Evolutionary conservation across 2,888 invertebrate genomes (phyloP), one percentile per base, ranked within the genome.

Genomic region (Nymphalis c-album): DNA sequence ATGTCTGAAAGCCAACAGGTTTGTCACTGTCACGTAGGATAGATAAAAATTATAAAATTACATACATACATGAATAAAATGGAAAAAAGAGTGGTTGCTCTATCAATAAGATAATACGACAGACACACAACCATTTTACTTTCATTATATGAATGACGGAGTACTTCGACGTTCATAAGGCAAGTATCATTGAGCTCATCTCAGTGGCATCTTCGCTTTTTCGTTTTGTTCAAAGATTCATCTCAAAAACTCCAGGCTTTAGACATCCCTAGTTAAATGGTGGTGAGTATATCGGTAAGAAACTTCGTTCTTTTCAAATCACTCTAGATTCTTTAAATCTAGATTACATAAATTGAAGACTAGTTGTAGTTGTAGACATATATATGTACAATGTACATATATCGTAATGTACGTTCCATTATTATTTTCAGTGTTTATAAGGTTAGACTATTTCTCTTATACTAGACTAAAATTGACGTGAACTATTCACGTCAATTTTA

Each of bases 101-200:
- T 10, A 13, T 40, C 40, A 13, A 40, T 40, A 40, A 40, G 13
- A 40, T 10, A 40, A 13, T 13, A 1, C 13, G 2, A 40, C 10
- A 40, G 6, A 22, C 17, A 22, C 17, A 17, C 17, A 55, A 7
- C 17, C 17, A 17, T 55, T 40, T 18, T 40, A 57, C 40, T 18
- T 57, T 40, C 18, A 31, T 7, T 53, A 26, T 53, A 53, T 26
- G 31, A 35, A 50, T 51, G 61, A 18, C 51, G 13, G 35, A 51
- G 45, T 18, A 18, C 61, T 62, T 51, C 40, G 22, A 10, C n/a
- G 20, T 51, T 51, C 50, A 18, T 50, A 62, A 62, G 35, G 61
- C 51, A 62, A 62, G 61, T 51, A 51, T 51, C 61, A 35, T 62
- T 35, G 61, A 62, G 61, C 20, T 62, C 61, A 51, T 62, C 50